Conservation (phyloP, 1,140 invertebrate genomes). For the Leguminivora glycinivorella region DNA sequence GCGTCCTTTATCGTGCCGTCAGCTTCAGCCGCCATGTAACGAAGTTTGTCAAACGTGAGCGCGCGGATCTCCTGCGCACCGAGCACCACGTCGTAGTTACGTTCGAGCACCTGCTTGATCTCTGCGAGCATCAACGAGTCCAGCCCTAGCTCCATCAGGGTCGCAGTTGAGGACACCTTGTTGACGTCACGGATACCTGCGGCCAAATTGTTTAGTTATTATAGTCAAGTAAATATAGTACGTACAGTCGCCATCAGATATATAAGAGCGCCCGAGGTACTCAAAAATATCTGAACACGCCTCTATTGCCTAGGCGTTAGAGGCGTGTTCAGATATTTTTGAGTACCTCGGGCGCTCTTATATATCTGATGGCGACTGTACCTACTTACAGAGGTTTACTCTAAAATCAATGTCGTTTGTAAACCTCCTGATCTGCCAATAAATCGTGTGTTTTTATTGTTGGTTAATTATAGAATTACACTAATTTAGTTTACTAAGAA, state of each 20-base stretch:
- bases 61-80: slow-evolving; percentile 93
- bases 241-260: no score
- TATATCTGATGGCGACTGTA: no score
- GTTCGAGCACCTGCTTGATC: slow-evolving; percentile 97
- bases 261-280: no score
- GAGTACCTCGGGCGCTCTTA: no score
- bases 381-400: no score
- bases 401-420: no score
- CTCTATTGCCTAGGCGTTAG: no score
- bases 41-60: slow-evolving; percentile 87
- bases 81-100: slow-evolving; percentile 93
- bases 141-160: slow-evolving; percentile 95
- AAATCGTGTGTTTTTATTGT: no score
- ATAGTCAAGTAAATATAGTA: no score
- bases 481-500: not conserved
- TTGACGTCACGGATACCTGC: slow-evolving; percentile 87
- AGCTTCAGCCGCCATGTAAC: slow-evolving; percentile 79
- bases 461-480: not conserved
- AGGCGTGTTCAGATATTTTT: no score
- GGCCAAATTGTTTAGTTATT: not conserved
- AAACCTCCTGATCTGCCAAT: no score
- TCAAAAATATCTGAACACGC: no score
- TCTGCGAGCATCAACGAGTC: slow-evolving; percentile 99
- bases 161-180: slow-evolving; percentile 85
- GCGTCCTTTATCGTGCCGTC: slow-evolving; percentile 23